These are phyloP conservation scores for Aethes cnicana DNA, from an alignment of 2,888 invertebrate species.

Conservation along the genomic window DNA sequence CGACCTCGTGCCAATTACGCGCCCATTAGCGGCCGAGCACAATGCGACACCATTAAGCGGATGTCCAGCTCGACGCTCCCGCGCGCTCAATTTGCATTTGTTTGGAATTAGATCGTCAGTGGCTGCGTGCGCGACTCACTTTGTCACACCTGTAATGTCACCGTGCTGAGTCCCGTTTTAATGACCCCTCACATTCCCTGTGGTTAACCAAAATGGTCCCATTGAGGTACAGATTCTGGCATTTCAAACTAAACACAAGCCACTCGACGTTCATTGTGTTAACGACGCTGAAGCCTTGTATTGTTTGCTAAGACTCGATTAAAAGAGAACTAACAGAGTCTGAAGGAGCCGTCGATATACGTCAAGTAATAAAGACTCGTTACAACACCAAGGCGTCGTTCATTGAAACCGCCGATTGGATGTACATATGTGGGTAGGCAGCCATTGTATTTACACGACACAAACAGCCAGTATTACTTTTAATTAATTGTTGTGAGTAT, in stretches of 20 bases:
- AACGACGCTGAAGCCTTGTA: conserved; percentile 31
- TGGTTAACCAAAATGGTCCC: conserved; percentile 52
- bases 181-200: conserved; percentile 45
- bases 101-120: conserved; percentile 67
- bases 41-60: conserved; percentile 71
- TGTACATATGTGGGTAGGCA: conserved; percentile 33
- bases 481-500: conserved; percentile 38
- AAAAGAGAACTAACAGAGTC: conserved; percentile 32
- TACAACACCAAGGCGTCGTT: conserved; percentile 32
- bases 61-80: conserved; percentile 63
- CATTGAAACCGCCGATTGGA: conserved; percentile 37
- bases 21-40: conserved; percentile 69
- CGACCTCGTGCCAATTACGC: conserved; percentile 74
- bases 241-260: conserved; percentile 37
- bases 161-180: conserved; percentile 47
- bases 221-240: conserved; percentile 44
- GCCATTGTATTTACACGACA: conserved; percentile 32
- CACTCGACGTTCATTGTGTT: conserved; percentile 32
- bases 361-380: conserved; percentile 41
- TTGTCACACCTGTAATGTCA: conserved; percentile 57
- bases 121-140: conserved; percentile 44
- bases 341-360: conserved; percentile 23
- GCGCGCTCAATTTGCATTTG: conserved; percentile 74
- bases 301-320: conserved; percentile 35
- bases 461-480: conserved; percentile 34